Percentiles rank a stretch among this genome's conserved stretches.
phyloP scores from a whole-genome alignment of 2,888 invertebrate species.

The Drosophila subsilvestris region DNA sequence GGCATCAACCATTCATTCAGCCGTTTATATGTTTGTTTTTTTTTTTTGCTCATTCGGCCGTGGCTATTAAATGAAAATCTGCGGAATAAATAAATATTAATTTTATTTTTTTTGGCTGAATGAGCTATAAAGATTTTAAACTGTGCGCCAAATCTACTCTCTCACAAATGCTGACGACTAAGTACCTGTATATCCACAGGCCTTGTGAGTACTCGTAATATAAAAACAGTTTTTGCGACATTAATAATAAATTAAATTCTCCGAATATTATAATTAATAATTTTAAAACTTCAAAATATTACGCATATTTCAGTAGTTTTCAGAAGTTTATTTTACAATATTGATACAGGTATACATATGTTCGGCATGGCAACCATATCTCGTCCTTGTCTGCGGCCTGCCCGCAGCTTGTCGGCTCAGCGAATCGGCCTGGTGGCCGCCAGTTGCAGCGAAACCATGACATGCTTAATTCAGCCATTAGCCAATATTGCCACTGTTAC shows the following conservation, averaged over 20 bases:
- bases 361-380: background rate
- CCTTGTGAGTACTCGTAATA: too few relatives aligned
- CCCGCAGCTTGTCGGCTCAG: conserved; percentile 9
- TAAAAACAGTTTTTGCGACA: too few relatives aligned
- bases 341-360: background rate
- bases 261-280: too few relatives aligned
- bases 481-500: conserved; percentile 15
- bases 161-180: too few relatives aligned
- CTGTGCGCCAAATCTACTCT: background rate
- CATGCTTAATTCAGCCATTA: conserved; percentile 52
- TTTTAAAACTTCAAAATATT: too few relatives aligned
- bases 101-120: background rate
- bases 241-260: too few relatives aligned
- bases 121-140: conserved; percentile 25
- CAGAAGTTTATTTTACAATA: background rate
- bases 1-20: conserved; percentile 40
- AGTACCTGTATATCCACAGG: too few relatives aligned
- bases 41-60: conserved; percentile 16
- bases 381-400: conserved; percentile 5
- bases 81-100: background rate
- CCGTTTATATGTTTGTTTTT: conserved; percentile 33
- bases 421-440: conserved; percentile 23
- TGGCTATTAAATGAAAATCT: conserved; percentile 1
- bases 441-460: conserved; percentile 28
- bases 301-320: too few relatives aligned